These are phyloP conservation scores for Leptinotarsa haldemani DNA, from an alignment of 2,888 invertebrate species.

Conservation along the genomic window DNA sequence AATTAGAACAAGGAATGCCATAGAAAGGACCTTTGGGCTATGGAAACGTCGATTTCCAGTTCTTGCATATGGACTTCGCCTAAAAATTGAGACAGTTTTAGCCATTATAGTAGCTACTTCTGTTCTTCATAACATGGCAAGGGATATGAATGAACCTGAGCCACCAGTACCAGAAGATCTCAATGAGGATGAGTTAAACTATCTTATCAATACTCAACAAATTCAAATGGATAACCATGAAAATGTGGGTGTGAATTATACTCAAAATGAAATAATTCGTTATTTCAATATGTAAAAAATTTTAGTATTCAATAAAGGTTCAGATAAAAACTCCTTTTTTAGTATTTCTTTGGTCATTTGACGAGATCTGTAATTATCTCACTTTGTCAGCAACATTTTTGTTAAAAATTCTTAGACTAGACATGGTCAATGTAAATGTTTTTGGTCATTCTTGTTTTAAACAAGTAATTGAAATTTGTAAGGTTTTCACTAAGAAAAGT, in stretches of 20 bases:
- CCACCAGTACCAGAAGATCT: slow-evolving; percentile 29
- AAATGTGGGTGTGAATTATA: background rate
- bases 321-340: background rate
- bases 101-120: slow-evolving; percentile 27
- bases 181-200: slow-evolving; percentile 23
- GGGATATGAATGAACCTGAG: slow-evolving; percentile 8
- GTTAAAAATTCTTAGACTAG: background rate
- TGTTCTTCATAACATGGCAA: slow-evolving; percentile 31
- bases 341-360: background rate
- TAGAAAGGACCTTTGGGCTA: slow-evolving; percentile 51
- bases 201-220: slow-evolving; percentile 16
- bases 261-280: slow-evolving; percentile 10
- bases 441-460: background rate
- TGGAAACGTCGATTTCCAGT: slow-evolving; percentile 54
- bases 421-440: background rate
- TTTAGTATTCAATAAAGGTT: background rate
- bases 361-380: background rate
- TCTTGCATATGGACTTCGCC: slow-evolving; percentile 29
- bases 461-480: background rate
- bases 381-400: background rate
- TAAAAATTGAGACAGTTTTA: slow-evolving; percentile 22
- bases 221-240: slow-evolving; percentile 3
- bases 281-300: slow-evolving; percentile 1
- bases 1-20: slow-evolving; percentile 22
- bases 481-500: too few species aligned